Evolutionary conservation across 1,140 invertebrate genomes (phyloP).

Genomic region (Phocides pigmalion): DNA sequence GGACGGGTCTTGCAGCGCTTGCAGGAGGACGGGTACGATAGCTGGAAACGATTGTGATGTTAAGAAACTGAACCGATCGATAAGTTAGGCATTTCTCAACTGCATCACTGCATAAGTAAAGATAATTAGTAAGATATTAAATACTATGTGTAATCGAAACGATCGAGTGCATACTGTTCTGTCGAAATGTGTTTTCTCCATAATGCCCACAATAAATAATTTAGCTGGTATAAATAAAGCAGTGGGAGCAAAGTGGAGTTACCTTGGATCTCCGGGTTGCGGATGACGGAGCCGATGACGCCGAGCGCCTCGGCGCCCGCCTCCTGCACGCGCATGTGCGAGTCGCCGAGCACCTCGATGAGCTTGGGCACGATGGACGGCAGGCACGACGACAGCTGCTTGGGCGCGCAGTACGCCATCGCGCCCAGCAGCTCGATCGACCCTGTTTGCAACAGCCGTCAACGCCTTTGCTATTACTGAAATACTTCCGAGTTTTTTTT

Average conservation of each 20-base stretch:
- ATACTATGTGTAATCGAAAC: no score
- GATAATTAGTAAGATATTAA: no score
- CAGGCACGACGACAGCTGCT: slow-evolving; percentile 98
- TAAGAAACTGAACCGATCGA: no score
- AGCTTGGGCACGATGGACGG: slow-evolving; percentile 99
- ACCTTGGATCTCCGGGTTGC: slow-evolving; percentile 99
- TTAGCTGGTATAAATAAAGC: no score
- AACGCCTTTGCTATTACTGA: no score
- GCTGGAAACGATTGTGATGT: slow-evolving; percentile 79
- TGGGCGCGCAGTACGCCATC: slow-evolving; percentile 99
- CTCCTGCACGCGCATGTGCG: slow-evolving; percentile 98
- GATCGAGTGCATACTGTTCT: no score
- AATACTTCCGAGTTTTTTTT: no score
- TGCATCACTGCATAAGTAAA: no score
- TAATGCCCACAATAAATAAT: no score
- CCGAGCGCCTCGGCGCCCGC: slow-evolving; percentile 97
- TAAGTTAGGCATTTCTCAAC: no score
- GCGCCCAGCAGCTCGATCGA: slow-evolving; percentile 98
- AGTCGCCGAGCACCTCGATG: slow-evolving; percentile 98
- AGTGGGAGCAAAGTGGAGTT: slow-evolving; percentile 22
- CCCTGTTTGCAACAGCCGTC: slow-evolving; percentile 85
- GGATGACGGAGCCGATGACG: slow-evolving; percentile 98
- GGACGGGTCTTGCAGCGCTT: slow-evolving; percentile 98
- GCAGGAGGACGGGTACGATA: slow-evolving; percentile 95
- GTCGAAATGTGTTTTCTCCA: no score